Base-by-base conservation (phyloP, 2,888 invertebrate species). In the Orthosia incerta region DNA sequence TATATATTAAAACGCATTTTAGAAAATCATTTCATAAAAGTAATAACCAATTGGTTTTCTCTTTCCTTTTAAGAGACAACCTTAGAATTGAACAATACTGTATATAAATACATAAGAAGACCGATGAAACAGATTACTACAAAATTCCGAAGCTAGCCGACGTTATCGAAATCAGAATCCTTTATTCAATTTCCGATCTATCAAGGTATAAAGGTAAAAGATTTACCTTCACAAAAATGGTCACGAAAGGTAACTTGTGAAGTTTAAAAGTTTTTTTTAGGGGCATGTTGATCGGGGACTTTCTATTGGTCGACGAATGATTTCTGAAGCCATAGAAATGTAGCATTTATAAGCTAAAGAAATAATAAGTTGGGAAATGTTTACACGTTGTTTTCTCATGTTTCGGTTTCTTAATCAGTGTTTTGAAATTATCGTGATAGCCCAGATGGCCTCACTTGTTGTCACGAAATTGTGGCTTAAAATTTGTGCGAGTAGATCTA, bases 141-240 rank as follows among this genome's bases (percentile, higher is more conserved):
- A 70, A 26, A 53, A 64, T 46, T 20, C 65, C 31, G 4, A 82
- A 48, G 55, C 23, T 68, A 63, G 13, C 50, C 53, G 50, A 45
- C 31, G 50, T 55, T 71, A 74, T 77, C 71, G 60, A 48, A 74
- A 79, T 74, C 70, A 65, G 61, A 83, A 79, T 31, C 77, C 83
- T 75, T 85, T 74, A 80, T 83, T 84, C 67, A 85, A 85, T 84
- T 80, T 83, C 80, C 83, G 85, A 63, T 72, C 73, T 63, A 71
- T 80, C 69, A 59, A 51, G 12, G 48, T 74, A 84, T 51, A 51
- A 72, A 66, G 62, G 69, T 2, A 79, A 75, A 82, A 68, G 56
- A 76, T 74, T 79, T 68, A 71, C 71, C 31, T 67, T 53, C 15
- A 39, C 23, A 69, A 59, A 71, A 74, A 79, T 23, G 50, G 50